These are phyloP conservation scores for Corythoichthys haematopterus DNA, from an alignment of 2,113 vertebrate species.

Conservation along the genomic window DNA sequence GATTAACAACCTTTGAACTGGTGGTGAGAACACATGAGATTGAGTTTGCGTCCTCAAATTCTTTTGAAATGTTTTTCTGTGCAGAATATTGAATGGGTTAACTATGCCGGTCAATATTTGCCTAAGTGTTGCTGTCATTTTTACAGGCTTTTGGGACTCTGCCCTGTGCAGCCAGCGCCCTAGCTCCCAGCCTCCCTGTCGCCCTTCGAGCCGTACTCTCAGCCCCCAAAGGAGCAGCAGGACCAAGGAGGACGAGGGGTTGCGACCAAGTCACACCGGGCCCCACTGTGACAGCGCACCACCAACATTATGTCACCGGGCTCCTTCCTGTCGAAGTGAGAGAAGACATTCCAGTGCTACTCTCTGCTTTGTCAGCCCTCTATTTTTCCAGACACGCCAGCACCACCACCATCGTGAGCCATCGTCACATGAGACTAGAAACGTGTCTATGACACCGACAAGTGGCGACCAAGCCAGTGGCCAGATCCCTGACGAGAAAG, in stretches of 20 bases:
- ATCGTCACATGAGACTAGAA: neutral
- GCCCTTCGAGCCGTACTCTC: conserved; percentile 63
- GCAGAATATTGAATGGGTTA: neutral
- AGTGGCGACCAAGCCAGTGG: neutral
- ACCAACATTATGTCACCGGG: conserved; percentile 73
- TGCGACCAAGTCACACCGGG: conserved; percentile 39
- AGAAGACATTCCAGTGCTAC: conserved; percentile 80
- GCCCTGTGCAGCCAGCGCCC: conserved; percentile 72
- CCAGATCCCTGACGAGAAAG: conserved; percentile 8
- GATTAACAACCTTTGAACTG: neutral
- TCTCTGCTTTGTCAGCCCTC: conserved; percentile 89
- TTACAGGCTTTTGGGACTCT: conserved; percentile 88
- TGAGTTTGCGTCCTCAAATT: neutral
- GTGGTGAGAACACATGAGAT: conserved; percentile 14
- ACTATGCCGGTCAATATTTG: conserved; percentile 19
- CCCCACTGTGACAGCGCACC: conserved; percentile 81
- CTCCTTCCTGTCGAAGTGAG: conserved; percentile 72
- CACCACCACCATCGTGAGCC: conserved; percentile 39
- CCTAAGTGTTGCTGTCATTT: conserved; percentile 14
- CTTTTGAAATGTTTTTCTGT: neutral
- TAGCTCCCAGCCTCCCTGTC: conserved; percentile 64
- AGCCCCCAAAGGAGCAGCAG: conserved; percentile 55
- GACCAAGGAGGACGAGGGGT: conserved; percentile 22
- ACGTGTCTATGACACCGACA: neutral
- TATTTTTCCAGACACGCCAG: conserved; percentile 84